Base-by-base conservation (phyloP, 2,888 invertebrate genomes). In the Diaphora mendica region DNA sequence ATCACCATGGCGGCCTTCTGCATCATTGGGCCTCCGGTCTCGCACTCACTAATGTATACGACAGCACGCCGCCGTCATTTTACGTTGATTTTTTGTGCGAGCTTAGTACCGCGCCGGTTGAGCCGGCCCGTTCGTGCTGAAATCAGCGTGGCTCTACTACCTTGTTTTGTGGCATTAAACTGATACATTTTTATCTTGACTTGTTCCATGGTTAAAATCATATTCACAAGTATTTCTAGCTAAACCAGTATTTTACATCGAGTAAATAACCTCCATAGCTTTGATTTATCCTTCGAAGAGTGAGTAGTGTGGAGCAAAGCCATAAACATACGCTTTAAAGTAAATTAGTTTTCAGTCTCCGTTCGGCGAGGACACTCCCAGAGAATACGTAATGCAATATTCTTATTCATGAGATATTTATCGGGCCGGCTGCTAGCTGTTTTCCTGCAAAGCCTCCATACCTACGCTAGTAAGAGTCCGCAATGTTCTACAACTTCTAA, bases 381-480 rank as follows among this genome's bases (percentile, higher is more conserved):
- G 74, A 79, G 92, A 91, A 91, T 91, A 88, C 90, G 85, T 92
- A 91, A 93, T 92, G 92, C 91, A 91, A 91, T 92, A 92, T 92
- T 90, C 88, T 89, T 94, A 93, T 93, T 93, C 93, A 93, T 93
- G 93, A 93, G 93, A 90, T 90, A 90, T 90, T 92, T 91, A 92
- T 91, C 88, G 89, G 82, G 79, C 82, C 74, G 74, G 80, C 78
- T 74, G 68, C 51, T 75, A 76, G 77, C 75, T 78, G 85, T 71
- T 76, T 77, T 72, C 75, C 75, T 80, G 70, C 71, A 44, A 39
- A 72, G 66, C 35, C 72, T 30, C 71, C n/a, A 68, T 62, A 74
- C 76, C 71, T 71, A 70, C 76, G 42, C 73, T 75, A 65, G 69
- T 20, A 42, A 70, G 70, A 68, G 68, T 72, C 72, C 72, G 39